Base-by-base conservation (phyloP, 2,797 vertebrate species). In the Poecilia picta region DNA sequence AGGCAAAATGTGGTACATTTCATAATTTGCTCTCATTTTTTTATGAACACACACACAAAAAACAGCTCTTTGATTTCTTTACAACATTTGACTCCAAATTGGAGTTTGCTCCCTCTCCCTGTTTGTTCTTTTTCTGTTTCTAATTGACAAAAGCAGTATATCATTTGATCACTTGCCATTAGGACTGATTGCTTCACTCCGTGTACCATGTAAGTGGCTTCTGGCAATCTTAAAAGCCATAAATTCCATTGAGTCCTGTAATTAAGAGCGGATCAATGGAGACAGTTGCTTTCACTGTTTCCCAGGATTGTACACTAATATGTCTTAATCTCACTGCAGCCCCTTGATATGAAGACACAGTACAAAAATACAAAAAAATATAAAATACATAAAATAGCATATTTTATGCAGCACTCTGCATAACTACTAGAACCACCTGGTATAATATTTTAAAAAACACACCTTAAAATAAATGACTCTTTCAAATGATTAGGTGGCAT, bases 231-330 rank as follows among this genome's bases (percentile, higher is more conserved):
- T 85, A 77, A 83, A 81, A 90, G 81, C 84, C 83, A 88, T 92
- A 90, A 41, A 93, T 94, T 91, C 85, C 77, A 93, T 90, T 86
- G 93, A 91, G 88, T 92, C 72, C 7, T 86, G 85, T 92, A 92
- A 94, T 94, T 93, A 95, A 73, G 90, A 79, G 85, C 31, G 43
- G 81, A 93, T 95, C 93, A 89, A 94, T 94, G 91, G 87, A 88
- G 76, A 83, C 85, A 73, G 90, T 89, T 92, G 83, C 79, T 86
- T 88, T 85, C 84, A 76, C 73, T 74, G 80, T 85, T 88, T 86
- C 76, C 59, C 7, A 46, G 57, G 72, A 72, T 51, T 18, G 81
- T 73, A 78, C 73, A 79, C 72, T 76, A 78, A 70, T 78, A n/a
- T 41, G 77, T 78, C 73, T 74, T 43, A 20, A 51, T 80, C 79